Conservation (phyloP, 2,113 vertebrate species). For the Camarhynchus parvulus region DNA sequence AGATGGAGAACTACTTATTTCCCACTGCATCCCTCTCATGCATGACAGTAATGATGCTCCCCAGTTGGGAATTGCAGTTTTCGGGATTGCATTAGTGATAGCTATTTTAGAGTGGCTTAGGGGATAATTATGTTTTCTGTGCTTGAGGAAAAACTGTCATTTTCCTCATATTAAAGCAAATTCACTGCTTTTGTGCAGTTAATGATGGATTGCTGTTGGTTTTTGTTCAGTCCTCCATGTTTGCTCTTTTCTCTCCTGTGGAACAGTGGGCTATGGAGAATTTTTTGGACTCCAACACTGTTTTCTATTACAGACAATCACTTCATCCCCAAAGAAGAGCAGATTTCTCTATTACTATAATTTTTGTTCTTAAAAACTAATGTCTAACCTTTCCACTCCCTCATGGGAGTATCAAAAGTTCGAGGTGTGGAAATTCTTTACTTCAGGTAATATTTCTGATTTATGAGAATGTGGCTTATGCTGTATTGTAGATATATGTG, state of each 20-base stretch:
- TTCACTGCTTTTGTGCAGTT: background rate
- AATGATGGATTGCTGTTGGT: background rate
- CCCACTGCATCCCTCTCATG: background rate
- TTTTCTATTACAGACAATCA: background rate
- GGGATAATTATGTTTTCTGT: background rate
- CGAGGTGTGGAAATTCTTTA: background rate
- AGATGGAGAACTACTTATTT: background rate
- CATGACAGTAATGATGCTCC: background rate
- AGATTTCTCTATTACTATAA: background rate
- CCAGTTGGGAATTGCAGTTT: background rate
- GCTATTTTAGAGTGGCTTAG: background rate
- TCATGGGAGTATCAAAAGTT: background rate
- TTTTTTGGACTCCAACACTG: background rate
- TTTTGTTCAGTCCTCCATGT: slow-evolving; percentile 2
- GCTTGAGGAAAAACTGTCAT: background rate
- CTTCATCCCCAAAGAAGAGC: background rate
- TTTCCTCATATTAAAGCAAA: slow-evolving; percentile 19
- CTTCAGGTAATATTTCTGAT: background rate
- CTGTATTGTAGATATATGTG: background rate
- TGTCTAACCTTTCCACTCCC: background rate
- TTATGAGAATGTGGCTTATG: background rate
- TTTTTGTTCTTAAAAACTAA: background rate
- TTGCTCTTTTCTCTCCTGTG: background rate
- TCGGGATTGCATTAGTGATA: background rate
- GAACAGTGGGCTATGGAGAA: background rate